Conservation (phyloP, 2,888 invertebrate species). For the Tetrapedia diversipes region DNA sequence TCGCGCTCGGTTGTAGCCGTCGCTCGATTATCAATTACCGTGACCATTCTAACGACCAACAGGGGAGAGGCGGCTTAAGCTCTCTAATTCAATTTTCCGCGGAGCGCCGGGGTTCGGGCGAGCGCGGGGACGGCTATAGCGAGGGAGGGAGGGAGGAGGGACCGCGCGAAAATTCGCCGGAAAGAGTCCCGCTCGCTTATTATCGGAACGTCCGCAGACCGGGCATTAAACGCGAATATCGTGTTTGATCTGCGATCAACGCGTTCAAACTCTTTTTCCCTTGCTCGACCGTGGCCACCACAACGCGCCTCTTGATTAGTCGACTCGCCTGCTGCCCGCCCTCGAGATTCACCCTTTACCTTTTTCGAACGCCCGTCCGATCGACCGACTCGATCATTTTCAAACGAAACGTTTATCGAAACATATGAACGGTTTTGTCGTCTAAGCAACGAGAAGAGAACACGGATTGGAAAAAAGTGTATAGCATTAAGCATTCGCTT, state of each 20-base stretch:
- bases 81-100: slow-evolving; percentile 76
- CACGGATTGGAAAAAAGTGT: too few species aligned
- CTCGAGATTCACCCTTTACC: neutral
- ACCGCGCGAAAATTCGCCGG: slow-evolving; percentile 20
- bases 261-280: neutral
- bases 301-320: slow-evolving; percentile 14
- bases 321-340: slow-evolving; percentile 1
- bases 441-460: neutral
- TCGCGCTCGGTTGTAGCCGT: slow-evolving; percentile 65
- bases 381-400: neutral
- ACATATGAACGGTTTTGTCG: too few species aligned
- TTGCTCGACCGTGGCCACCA: too few species aligned
- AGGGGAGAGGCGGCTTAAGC: slow-evolving; percentile 69
- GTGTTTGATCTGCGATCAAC: slow-evolving; percentile 34
- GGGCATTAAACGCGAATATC: slow-evolving; percentile 22
- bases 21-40: slow-evolving; percentile 79
- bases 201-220: slow-evolving; percentile 15
- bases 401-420: neutral
- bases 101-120: slow-evolving; percentile 13
- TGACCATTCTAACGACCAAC: slow-evolving; percentile 70
- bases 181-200: slow-evolving; percentile 19
- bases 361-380: neutral
- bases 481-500: too few species aligned
- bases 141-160: too few species aligned
- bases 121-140: neutral